phyloP scores from a whole-genome alignment of 2,797 vertebrate genomes.

The Siniperca obscura region DNA sequence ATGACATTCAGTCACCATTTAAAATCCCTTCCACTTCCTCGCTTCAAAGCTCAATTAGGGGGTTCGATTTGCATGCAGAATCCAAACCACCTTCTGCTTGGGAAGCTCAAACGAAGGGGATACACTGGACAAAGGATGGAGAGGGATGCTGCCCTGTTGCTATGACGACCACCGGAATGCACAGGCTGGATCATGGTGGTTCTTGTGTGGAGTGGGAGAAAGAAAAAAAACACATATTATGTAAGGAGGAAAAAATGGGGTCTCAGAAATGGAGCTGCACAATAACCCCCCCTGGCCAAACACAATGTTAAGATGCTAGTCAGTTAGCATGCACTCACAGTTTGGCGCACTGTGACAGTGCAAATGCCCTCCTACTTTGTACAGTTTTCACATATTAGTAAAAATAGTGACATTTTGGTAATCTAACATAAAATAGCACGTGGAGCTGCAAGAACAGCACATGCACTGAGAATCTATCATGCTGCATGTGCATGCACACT shows the following conservation, averaged over 20 bases:
- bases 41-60: constrained; percentile 50
- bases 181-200: constrained; percentile 79
- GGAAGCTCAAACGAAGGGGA: constrained; percentile 67
- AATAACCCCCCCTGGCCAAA: constrained; percentile 53
- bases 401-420: constrained; percentile 6
- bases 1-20: constrained; percentile 53
- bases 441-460: neutral
- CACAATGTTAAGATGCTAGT: constrained; percentile 45
- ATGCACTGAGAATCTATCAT: constrained; percentile 2
- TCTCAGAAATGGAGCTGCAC: constrained; percentile 68
- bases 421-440: constrained; percentile 11
- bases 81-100: constrained; percentile 64
- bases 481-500: constrained; percentile 28
- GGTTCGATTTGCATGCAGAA: constrained; percentile 67
- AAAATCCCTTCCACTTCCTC: constrained; percentile 37
- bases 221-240: constrained; percentile 66
- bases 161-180: constrained; percentile 83
- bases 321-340: constrained; percentile 29
- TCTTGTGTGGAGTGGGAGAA: constrained; percentile 62
- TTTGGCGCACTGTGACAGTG: neutral
- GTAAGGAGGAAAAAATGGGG: constrained; percentile 76
- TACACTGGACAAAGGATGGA: constrained; percentile 78
- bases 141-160: constrained; percentile 84
- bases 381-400: neutral
- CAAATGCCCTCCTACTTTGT: constrained; percentile 2